Conservation (phyloP, 2,113 vertebrate genomes). For the Paramisgurnus dabryanus region DNA sequence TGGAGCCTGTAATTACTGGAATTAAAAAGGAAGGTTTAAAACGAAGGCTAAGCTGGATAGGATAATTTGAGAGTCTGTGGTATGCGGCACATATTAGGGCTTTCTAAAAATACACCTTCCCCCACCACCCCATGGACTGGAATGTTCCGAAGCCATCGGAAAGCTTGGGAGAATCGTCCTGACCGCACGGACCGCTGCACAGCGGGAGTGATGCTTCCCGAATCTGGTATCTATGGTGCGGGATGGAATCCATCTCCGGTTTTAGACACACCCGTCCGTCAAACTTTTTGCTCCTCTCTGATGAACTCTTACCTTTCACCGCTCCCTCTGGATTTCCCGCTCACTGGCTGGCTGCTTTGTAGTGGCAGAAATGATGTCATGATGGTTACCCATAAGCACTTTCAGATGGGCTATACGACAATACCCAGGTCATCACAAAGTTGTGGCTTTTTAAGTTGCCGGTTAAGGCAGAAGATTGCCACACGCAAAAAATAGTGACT, state of each 20-base stretch:
- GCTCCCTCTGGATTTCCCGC: conserved; percentile 39
- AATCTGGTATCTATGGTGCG: conserved; percentile 53
- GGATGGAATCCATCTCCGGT: conserved; percentile 45
- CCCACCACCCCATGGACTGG: conserved; percentile 78
- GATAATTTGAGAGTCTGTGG: conserved; percentile 88
- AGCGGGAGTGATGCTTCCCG: conserved; percentile 63
- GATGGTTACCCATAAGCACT: conserved; percentile 59
- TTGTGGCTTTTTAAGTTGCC: conserved; percentile 27
- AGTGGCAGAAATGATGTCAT: conserved; percentile 53
- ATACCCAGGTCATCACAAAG: conserved; percentile 37
- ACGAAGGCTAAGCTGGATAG: conserved; percentile 81
- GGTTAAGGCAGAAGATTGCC: neutral
- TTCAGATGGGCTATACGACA: conserved; percentile 55
- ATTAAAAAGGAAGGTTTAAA: conserved; percentile 87
- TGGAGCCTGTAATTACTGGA: conserved; percentile 84
- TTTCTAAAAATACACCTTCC: conserved; percentile 81
- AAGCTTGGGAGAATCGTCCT: conserved; percentile 72
- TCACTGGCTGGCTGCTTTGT: conserved; percentile 44
- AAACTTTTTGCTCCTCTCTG: conserved; percentile 30
- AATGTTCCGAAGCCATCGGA: conserved; percentile 80
- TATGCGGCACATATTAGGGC: conserved; percentile 84
- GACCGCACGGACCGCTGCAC: conserved; percentile 68
- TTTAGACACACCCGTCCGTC: conserved; percentile 45
- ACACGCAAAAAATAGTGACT: neutral
- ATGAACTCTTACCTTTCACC: conserved; percentile 61